Evolutionary conservation across 1,140 invertebrate species (phyloP).

Genomic region (Bombus superbus): DNA sequence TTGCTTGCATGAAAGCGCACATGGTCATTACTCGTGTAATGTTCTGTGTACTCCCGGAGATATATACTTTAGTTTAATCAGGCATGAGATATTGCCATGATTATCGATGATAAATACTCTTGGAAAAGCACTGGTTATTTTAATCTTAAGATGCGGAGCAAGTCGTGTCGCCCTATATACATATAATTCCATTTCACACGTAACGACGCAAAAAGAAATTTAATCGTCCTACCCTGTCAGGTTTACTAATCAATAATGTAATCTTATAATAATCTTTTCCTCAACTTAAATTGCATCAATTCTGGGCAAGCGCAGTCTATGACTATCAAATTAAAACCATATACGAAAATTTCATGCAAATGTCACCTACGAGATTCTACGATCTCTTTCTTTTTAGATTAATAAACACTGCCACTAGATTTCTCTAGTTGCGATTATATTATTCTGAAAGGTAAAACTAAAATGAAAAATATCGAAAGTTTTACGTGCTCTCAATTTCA

Average conservation of each 20-base stretch:
- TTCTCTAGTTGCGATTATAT: no score
- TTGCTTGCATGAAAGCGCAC: neutral
- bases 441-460: no score
- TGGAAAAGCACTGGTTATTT: neutral
- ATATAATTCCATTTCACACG: neutral
- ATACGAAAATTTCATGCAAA: no score
- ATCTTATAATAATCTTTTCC: no score
- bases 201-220: neutral
- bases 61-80: conserved; percentile 25
- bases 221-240: neutral
- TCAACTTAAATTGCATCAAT: neutral
- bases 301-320: no score
- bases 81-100: conserved; percentile 20
- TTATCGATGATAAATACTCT: conserved; percentile 15
- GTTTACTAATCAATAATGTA: neutral
- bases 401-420: no score
- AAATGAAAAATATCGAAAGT: no score
- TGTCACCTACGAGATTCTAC: no score
- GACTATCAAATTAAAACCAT: no score
- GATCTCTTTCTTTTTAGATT: no score
- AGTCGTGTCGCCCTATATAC: neutral
- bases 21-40: conserved; percentile 9
- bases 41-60: neutral
- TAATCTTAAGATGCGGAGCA: neutral
- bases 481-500: no score